Evolutionary conservation across 1,140 invertebrate species (phyloP).

Genomic region (Nixonia krombeini): DNA sequence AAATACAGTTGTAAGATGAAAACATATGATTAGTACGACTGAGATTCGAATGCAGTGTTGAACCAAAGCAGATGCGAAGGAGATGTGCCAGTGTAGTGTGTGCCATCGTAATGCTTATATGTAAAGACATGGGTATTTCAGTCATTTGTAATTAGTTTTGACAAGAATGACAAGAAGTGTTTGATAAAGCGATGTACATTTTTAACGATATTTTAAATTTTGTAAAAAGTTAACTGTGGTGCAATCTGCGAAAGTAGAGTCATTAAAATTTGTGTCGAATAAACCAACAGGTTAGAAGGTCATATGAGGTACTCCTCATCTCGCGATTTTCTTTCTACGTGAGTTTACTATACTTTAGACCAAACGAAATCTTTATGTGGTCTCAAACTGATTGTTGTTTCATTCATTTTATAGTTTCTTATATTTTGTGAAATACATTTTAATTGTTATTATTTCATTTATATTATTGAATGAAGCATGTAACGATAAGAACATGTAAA

Average conservation of each 20-base stretch:
- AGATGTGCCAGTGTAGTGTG: conserved; percentile 61
- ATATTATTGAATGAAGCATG: conserved; percentile 44
- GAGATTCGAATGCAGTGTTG: conserved; percentile 22
- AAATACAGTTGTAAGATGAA: conserved; percentile 31
- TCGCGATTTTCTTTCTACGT: too few species aligned
- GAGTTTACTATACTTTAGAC: conserved; percentile 35
- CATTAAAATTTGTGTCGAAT: too few species aligned
- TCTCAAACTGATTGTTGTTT: conserved; percentile 63
- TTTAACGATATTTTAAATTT: too few species aligned
- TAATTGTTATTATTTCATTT: conserved; percentile 55
- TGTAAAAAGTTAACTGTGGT: too few species aligned
- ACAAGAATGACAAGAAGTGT: neutral
- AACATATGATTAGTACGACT: too few species aligned
- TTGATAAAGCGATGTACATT: conserved; percentile 3
- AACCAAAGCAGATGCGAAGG: conserved; percentile 48
- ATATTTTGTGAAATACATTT: conserved; percentile 66
- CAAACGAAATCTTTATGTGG: conserved; percentile 26
- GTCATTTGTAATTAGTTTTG: neutral
- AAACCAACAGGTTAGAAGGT: too few species aligned
- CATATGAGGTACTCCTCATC: conserved; percentile 6
- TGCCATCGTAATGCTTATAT: conserved; percentile 62
- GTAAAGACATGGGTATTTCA: conserved; percentile 25
- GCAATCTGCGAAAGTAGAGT: too few species aligned
- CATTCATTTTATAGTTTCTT: conserved; percentile 68
- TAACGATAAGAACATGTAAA: conserved; percentile 63